Base-by-base conservation (phyloP, 2,797 vertebrate species). In the Gobio occitaniae region DNA sequence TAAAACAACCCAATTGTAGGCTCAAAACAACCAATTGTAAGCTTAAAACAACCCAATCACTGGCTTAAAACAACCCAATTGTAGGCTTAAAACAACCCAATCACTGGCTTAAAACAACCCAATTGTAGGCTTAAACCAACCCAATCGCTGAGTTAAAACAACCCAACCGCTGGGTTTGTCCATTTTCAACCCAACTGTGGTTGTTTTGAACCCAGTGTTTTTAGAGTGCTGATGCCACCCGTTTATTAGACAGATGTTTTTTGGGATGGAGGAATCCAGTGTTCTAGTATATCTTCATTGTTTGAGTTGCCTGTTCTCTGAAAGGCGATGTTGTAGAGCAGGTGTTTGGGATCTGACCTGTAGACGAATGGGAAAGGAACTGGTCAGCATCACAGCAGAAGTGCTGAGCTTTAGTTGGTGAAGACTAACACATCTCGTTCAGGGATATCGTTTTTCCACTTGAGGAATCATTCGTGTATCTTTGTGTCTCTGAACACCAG, bases 311-410 rank as follows among this genome's bases (percentile, higher is more conserved):
- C 72, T 90, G 65, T 84, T 78, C 81, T 89, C 80, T 80, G 77
- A 80, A 87, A 87, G 89, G 72, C 48, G 79, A 76, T 84, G 68
- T 92, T 85, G 19, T 89, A 87, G 90, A 86, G 63, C 69, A 82
- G 21, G 48, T 65, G 80, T 90, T 89, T 89, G 72, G 72, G 50
- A 36, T 86, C 76, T 89, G 82, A 87, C 86, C 25, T 21, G 71
- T 74, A 70, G 29, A 25, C 6, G 29, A 75, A 76, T 76, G 74
- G 71, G 29, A 78, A 52, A 52, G 7, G 25, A 25, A 6, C 52
- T 44, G 38, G 52, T 66, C 69, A 56, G 65, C 68, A 72, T 71
- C 47, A 81, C 56, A 63, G 38, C 41, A 68, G 63, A 54, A 41
- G 47, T 21, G 19, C 38, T 54, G 44, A 29, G 12, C 1, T 75